Conservation (phyloP, 2,113 vertebrate genomes). For the Prochilodus magdalenae region DNA sequence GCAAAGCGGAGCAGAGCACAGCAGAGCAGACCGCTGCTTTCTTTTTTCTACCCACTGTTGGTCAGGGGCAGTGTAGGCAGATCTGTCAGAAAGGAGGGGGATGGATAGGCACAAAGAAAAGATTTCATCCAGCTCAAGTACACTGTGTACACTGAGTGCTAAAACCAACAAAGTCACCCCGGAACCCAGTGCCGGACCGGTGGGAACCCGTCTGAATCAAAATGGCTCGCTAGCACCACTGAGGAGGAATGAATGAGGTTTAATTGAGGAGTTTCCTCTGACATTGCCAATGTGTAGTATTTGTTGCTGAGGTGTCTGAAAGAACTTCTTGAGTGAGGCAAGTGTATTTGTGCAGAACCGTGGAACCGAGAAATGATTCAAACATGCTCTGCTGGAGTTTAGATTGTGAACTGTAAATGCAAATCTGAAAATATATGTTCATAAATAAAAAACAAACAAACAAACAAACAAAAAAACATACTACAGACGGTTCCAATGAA, state of each 20-base stretch:
- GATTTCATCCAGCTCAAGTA: slow-evolving; percentile 8
- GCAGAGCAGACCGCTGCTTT: no score
- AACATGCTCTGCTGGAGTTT: no score
- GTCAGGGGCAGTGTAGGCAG: background rate
- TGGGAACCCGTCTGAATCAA: slow-evolving; percentile 19
- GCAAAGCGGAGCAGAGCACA: no score
- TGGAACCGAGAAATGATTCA: no score
- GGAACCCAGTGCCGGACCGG: slow-evolving; percentile 36
- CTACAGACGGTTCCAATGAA: no score
- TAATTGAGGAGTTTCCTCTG: background rate
- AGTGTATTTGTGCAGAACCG: background rate
- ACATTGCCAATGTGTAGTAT: background rate
- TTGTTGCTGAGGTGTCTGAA: background rate
- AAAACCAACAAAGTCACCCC: slow-evolving; percentile 46
- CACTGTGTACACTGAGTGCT: slow-evolving; percentile 23
- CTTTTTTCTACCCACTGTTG: background rate
- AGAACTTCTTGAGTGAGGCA: background rate
- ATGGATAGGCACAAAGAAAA: slow-evolving; percentile 36
- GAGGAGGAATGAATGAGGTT: background rate
- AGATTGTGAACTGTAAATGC: no score
- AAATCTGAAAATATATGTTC: no score
- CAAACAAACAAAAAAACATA: no score
- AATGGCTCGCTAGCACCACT: background rate
- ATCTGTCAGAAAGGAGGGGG: background rate
- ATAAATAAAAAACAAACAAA: no score